A percentile compares a stretch with the other conserved stretches of the same genome.
Conservation (phyloP, 1,140 invertebrate genomes). For the Zaprionus africanus region DNA sequence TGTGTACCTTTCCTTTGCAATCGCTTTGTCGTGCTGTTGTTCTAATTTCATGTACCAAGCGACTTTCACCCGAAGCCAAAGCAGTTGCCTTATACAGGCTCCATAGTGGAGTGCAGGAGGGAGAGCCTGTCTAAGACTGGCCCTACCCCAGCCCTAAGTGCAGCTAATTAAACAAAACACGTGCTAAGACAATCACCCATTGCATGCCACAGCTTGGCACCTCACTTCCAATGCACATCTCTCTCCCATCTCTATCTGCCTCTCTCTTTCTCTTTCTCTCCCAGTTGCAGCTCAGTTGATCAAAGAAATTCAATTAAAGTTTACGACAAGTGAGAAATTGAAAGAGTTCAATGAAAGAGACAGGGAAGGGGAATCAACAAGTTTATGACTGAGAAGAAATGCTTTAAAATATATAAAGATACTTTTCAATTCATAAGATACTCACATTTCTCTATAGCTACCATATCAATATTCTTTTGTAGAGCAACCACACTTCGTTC, state of each 20-base stretch:
- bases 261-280: neutral
- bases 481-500: neutral
- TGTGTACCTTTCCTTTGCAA: slow-evolving; percentile 47
- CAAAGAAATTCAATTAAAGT: slow-evolving; percentile 57
- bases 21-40: slow-evolving; percentile 49
- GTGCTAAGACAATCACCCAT: slow-evolving; percentile 23
- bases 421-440: neutral
- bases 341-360: slow-evolving; percentile 5
- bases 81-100: neutral
- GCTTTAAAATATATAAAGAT: neutral
- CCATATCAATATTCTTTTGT: neutral
- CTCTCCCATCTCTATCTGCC: neutral
- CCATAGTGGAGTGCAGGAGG: slow-evolving; percentile 5
- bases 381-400: neutral
- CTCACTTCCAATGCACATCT: neutral
- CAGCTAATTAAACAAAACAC: slow-evolving; percentile 60
- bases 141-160: slow-evolving; percentile 9
- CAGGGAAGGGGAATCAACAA: neutral
- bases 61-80: slow-evolving; percentile 64
- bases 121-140: neutral
- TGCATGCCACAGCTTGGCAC: neutral
- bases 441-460: neutral
- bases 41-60: slow-evolving; percentile 46
- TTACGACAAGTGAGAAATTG: slow-evolving; percentile 31
- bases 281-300: slow-evolving; percentile 1